Conservation (phyloP, 2,888 invertebrate genomes). For the Lasioglossum marginatum region DNA sequence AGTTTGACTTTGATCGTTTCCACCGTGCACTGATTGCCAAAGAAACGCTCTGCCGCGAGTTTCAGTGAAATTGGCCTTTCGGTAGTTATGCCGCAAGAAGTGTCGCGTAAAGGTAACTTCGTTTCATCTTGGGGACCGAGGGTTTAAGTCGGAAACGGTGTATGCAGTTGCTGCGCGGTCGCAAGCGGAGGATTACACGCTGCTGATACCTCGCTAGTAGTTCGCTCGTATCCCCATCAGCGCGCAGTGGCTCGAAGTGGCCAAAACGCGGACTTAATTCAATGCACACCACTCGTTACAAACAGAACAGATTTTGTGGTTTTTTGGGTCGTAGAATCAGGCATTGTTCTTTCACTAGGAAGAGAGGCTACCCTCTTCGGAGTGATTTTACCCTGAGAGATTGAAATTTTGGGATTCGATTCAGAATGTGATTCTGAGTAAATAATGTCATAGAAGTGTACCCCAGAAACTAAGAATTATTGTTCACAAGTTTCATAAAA, state of each 20-base stretch:
- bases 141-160: background rate
- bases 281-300: background rate
- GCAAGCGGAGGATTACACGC: background rate
- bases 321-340: background rate
- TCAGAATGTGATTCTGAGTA: background rate
- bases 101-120: background rate
- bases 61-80: background rate
- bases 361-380: background rate
- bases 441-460: background rate
- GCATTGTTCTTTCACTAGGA: background rate
- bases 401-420: no score
- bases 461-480: no score
- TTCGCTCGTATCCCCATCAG: background rate
- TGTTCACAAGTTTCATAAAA: no score
- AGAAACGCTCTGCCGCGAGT: background rate
- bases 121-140: background rate
- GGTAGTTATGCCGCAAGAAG: background rate
- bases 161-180: background rate
- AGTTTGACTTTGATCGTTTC: conserved; percentile 29
- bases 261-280: no score
- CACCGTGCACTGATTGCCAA: background rate
- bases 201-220: background rate
- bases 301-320: background rate
- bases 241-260: no score
- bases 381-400: background rate